Conservation (phyloP, 2,888 invertebrate genomes). For the Callimorpha dominula region DNA sequence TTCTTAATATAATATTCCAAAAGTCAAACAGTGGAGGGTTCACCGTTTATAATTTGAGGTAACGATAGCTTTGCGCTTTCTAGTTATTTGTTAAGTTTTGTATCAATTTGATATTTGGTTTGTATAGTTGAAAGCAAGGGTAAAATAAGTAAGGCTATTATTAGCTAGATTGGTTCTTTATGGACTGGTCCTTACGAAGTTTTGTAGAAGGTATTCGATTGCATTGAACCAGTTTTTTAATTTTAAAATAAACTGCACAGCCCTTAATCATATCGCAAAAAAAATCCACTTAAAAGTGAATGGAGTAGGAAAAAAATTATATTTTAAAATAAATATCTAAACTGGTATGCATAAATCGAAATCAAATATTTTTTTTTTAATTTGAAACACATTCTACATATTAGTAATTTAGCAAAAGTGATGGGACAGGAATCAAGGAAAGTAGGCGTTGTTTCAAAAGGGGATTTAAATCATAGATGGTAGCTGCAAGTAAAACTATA, state of each 20-base stretch:
- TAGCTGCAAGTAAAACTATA: no score
- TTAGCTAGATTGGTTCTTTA: slow-evolving; percentile 13
- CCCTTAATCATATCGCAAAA: slow-evolving; percentile 28
- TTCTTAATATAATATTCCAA: slow-evolving; percentile 71
- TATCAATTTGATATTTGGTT: slow-evolving; percentile 37
- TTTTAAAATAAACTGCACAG: slow-evolving; percentile 17
- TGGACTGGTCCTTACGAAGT: slow-evolving; percentile 4
- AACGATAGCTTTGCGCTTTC: slow-evolving; percentile 48
- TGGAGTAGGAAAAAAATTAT: slow-evolving; percentile 15
- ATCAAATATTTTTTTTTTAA: no score
- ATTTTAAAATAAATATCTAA: background rate
- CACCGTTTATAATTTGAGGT: slow-evolving; percentile 63
- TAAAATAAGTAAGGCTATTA: slow-evolving; percentile 8
- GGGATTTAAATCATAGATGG: no score
- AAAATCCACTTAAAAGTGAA: slow-evolving; percentile 12
- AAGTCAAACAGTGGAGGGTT: slow-evolving; percentile 64
- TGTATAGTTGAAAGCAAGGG: slow-evolving; percentile 15
- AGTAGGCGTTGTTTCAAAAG: no score
- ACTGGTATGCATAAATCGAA: no score
- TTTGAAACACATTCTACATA: no score
- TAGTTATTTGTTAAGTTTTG: slow-evolving; percentile 44
- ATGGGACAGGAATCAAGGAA: no score
- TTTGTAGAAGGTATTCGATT: slow-evolving; percentile 18
- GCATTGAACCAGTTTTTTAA: slow-evolving; percentile 12
- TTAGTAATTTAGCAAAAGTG: background rate